Evolutionary conservation across 2,888 invertebrate genomes (phyloP).

Genomic region (Gastrophysa polygoni): DNA sequence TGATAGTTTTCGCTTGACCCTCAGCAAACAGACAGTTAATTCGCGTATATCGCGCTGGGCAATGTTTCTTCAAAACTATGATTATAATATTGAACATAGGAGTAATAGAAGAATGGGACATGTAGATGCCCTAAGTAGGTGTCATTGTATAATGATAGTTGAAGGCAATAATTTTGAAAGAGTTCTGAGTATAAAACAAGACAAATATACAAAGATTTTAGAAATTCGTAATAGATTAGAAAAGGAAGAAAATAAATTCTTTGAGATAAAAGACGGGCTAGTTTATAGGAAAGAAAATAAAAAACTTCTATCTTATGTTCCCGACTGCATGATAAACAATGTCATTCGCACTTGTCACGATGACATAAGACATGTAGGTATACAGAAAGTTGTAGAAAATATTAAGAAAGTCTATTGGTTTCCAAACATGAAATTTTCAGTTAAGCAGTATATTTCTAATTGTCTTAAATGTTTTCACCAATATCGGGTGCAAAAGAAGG

Average conservation of each 20-base stretch:
- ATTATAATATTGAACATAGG: slow-evolving; percentile 35
- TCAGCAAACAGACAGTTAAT: slow-evolving; percentile 45
- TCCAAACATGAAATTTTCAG: neutral
- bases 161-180: slow-evolving; percentile 38
- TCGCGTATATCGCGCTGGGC: slow-evolving; percentile 45
- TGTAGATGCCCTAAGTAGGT: slow-evolving; percentile 45
- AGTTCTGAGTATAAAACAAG: slow-evolving; percentile 32
- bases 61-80: slow-evolving; percentile 37
- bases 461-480: slow-evolving; percentile 10
- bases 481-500: neutral
- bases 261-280: slow-evolving; percentile 16
- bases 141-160: slow-evolving; percentile 34
- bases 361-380: slow-evolving; percentile 12
- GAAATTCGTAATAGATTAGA: slow-evolving; percentile 13
- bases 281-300: slow-evolving; percentile 13
- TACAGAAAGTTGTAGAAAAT: slow-evolving; percentile 7
- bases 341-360: slow-evolving; percentile 14
- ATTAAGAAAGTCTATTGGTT: slow-evolving; percentile 6
- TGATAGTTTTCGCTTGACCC: slow-evolving; percentile 40
- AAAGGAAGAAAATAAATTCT: slow-evolving; percentile 8
- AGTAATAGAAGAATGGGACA: slow-evolving; percentile 40
- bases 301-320: slow-evolving; percentile 23
- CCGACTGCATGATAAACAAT: slow-evolving; percentile 16
- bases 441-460: slow-evolving; percentile 1
- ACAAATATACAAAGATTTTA: slow-evolving; percentile 35